These are phyloP conservation scores for Rhinella marina DNA, from an alignment of 2,797 vertebrate species.

Conservation along the genomic window DNA sequence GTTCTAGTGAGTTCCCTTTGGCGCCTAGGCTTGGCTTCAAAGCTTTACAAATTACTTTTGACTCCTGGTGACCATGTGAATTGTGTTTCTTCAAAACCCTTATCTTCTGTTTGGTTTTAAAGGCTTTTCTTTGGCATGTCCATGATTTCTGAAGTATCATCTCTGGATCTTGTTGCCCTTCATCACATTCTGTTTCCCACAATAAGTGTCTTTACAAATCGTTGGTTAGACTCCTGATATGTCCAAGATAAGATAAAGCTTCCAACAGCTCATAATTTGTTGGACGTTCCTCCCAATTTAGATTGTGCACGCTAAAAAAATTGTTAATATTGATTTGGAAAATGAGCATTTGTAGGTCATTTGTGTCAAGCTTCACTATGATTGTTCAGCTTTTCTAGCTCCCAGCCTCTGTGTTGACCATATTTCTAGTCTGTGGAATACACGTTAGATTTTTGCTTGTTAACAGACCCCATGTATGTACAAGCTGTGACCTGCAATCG, in stretches of 20 bases:
- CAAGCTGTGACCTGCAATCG: slow-evolving; percentile 35
- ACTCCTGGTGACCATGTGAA: neutral
- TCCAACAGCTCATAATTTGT: neutral
- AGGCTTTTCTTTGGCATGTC: neutral
- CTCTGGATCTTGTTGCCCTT: no score
- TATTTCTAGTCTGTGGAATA: neutral
- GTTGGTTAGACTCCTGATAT: neutral
- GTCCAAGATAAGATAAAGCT: neutral
- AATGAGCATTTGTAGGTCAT: no score
- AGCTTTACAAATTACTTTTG: neutral
- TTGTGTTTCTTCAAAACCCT: neutral
- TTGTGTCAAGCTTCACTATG: neutral
- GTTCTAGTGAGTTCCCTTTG: neutral
- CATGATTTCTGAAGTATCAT: neutral
- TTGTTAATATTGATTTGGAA: no score
- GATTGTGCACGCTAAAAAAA: no score
- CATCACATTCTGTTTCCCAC: neutral
- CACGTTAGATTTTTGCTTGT: neutral
- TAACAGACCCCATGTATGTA: neutral
- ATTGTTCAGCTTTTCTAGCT: neutral
- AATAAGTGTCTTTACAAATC: neutral
- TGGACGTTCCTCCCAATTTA: neutral
- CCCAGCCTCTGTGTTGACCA: no score
- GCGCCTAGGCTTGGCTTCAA: neutral
- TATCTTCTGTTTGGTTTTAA: neutral